phyloP scores from a whole-genome alignment of 2,888 invertebrate species.

The Aphodius granarius region DNA sequence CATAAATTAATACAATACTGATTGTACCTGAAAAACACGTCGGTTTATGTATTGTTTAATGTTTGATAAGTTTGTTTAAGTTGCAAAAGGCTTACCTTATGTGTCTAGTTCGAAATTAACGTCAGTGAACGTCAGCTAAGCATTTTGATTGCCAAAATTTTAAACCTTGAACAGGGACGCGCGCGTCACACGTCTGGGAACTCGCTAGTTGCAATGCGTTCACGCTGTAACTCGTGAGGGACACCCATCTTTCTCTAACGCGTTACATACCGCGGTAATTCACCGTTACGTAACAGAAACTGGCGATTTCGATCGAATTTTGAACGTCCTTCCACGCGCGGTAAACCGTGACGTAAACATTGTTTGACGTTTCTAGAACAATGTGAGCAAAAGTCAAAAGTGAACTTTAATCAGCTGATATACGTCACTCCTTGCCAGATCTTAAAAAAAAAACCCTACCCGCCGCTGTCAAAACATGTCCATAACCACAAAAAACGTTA shows the following conservation, averaged over 20 bases:
- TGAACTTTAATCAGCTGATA: background rate
- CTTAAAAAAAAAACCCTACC: too few species aligned
- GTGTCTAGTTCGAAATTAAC: background rate
- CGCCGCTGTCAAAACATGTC: background rate
- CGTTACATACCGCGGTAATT: background rate
- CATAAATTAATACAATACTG: conserved; percentile 1
- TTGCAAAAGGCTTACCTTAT: background rate
- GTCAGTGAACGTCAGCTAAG: background rate
- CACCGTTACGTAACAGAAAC: background rate
- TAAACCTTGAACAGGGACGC: background rate
- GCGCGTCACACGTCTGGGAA: background rate
- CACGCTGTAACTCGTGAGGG: background rate
- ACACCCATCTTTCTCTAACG: background rate
- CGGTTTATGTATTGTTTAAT: background rate
- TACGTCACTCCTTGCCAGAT: background rate
- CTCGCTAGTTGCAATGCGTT: background rate
- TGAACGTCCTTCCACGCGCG: background rate
- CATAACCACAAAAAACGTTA: background rate
- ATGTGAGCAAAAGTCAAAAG: background rate
- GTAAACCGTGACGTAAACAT: background rate
- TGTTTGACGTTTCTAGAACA: background rate
- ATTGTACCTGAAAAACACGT: background rate
- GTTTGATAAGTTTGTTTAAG: background rate
- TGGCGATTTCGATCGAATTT: background rate
- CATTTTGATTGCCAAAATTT: background rate